phyloP scores from a whole-genome alignment of 2,888 invertebrate genomes.

The Chromoteleia sp. region DNA sequence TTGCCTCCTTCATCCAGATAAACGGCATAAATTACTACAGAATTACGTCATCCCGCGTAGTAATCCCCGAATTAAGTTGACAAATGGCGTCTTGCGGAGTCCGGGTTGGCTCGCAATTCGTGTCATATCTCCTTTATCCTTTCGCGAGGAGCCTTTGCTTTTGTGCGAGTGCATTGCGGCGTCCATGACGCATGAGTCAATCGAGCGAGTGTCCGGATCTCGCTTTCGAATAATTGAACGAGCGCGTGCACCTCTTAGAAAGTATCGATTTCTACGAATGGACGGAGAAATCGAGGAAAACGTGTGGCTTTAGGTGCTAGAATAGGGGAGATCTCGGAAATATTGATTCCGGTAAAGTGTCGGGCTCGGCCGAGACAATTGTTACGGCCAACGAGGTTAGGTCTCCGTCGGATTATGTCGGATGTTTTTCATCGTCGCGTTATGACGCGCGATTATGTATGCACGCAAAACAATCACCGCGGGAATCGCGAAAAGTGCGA shows the following conservation, averaged over 20 bases:
- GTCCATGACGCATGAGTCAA: conserved; percentile 58
- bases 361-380: conserved; percentile 39
- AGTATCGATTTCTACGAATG: conserved; percentile 67
- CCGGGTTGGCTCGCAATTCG: background rate
- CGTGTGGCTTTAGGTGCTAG: conserved; percentile 36
- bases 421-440: conserved; percentile 5
- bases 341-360: conserved; percentile 55
- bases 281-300: conserved; percentile 61
- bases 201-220: conserved; percentile 61
- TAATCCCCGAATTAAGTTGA: conserved; percentile 29
- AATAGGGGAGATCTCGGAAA: conserved; percentile 52
- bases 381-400: conserved; percentile 30
- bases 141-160: conserved; percentile 4
- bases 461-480: conserved; percentile 32
- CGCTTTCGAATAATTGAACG: conserved; percentile 65
- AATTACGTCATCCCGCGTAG: conserved; percentile 6
- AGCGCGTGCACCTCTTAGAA: conserved; percentile 60
- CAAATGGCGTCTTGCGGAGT: background rate
- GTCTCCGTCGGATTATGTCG: conserved; percentile 1
- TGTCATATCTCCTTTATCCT: conserved; percentile 10
- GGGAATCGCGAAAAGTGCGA: conserved; percentile 26
- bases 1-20: background rate
- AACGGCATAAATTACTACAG: conserved; percentile 3
- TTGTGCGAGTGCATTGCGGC: conserved; percentile 24
- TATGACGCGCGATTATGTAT: conserved; percentile 17